These are phyloP conservation scores for Lontra canadensis DNA, from an alignment of 2,113 vertebrate species.

Conservation along the genomic window DNA sequence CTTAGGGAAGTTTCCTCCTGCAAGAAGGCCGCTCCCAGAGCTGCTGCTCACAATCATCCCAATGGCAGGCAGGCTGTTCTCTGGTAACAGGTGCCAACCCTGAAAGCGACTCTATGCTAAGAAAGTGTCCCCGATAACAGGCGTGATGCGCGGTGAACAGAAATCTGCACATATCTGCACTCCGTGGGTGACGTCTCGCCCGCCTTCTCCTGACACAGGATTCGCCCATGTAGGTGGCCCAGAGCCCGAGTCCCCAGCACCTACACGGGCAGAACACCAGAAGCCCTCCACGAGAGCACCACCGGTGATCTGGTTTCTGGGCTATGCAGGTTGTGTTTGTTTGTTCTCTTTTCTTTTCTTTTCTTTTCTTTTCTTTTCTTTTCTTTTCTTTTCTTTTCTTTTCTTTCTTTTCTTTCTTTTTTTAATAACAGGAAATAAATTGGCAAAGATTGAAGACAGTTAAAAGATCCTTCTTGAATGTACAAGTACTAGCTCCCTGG, in stretches of 20 bases:
- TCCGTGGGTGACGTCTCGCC: fast-evolving
- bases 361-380: fast-evolving
- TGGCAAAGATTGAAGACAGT: not conserved
- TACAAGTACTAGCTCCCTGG: not conserved
- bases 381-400: not conserved
- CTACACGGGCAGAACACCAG: fast-evolving
- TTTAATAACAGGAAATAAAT: not conserved
- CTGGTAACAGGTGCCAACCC: fast-evolving
- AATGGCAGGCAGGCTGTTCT: no score
- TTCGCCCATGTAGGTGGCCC: fast-evolving
- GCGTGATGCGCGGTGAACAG: not conserved
- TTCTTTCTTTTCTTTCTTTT: fast-evolving
- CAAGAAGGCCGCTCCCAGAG: not conserved
- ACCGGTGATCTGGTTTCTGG: fast-evolving
- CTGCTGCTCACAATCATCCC: fast-evolving
- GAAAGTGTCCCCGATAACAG: fast-evolving
- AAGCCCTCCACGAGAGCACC: not conserved
- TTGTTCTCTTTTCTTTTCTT: no score
- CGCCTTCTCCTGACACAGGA: fast-evolving
- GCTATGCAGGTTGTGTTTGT: not conserved
- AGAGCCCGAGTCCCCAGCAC: no score
- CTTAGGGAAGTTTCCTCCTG: not conserved
- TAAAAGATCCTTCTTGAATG: not conserved
- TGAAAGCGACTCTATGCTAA: fast-evolving
- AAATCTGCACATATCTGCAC: fast-evolving